Conservation (phyloP, 1,140 invertebrate species). For the Trichogramma pretiosum region DNA sequence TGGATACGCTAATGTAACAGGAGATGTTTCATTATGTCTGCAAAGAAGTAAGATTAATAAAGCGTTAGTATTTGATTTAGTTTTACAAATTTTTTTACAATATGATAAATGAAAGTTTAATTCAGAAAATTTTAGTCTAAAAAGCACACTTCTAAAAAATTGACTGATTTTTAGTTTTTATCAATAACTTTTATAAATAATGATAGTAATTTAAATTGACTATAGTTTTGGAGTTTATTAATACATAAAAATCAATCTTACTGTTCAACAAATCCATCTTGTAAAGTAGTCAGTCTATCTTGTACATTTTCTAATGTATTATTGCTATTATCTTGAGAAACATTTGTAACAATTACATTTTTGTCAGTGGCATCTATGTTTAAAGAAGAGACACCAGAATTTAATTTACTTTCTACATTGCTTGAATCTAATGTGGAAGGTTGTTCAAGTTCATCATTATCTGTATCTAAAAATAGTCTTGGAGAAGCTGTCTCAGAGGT, state of each 20-base stretch:
- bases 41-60: slow-evolving; percentile 21
- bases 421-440: slow-evolving; percentile 40
- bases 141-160: too few relatives aligned
- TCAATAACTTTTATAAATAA: too few relatives aligned
- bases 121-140: too few relatives aligned
- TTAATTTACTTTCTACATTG: slow-evolving; percentile 28
- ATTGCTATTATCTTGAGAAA: slow-evolving; percentile 23
- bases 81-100: too few relatives aligned
- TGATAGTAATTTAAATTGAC: too few relatives aligned
- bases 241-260: slow-evolving; percentile 18
- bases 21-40: slow-evolving; percentile 51
- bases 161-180: too few relatives aligned
- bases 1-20: slow-evolving; percentile 50
- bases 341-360: slow-evolving; percentile 10
- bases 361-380: slow-evolving; percentile 16
- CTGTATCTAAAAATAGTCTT: too few relatives aligned
- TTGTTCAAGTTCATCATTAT: slow-evolving; percentile 20
- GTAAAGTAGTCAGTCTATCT: slow-evolving; percentile 45
- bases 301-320: slow-evolving; percentile 43
- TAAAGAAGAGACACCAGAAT: slow-evolving; percentile 27
- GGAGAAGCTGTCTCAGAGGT: too few relatives aligned
- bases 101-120: neutral
- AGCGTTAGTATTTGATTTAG: neutral
- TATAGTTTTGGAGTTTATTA: slow-evolving; percentile 3
- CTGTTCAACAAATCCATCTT: slow-evolving; percentile 47